These are phyloP conservation scores for Parnassius apollo DNA, from an alignment of 2,888 invertebrate species.

Conservation along the genomic window DNA sequence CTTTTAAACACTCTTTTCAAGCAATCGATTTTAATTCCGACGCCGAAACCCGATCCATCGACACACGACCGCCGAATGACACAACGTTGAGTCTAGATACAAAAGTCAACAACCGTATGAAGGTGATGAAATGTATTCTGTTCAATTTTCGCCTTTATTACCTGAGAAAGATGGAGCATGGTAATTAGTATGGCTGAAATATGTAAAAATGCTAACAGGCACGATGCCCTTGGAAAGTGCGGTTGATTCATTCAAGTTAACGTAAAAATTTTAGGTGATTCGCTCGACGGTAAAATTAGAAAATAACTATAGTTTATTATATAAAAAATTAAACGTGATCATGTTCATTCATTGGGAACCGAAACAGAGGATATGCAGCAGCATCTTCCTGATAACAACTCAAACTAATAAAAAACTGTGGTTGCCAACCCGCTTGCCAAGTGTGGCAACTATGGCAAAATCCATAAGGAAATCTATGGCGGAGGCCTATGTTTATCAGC, in stretches of 20 bases:
- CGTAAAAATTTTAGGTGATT: constrained; percentile 5
- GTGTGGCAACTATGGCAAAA: too few relatives aligned
- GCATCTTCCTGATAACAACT: too few relatives aligned
- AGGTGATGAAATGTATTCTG: not conserved
- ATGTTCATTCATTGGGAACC: too few relatives aligned
- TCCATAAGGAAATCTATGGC: too few relatives aligned
- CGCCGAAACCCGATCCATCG: constrained; percentile 20
- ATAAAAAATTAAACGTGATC: not conserved
- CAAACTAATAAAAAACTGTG: too few relatives aligned
- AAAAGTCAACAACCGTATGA: constrained; percentile 12
- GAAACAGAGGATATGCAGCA: too few relatives aligned
- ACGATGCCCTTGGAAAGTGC: constrained; percentile 20
- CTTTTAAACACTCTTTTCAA: constrained; percentile 3
- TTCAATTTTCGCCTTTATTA: constrained; percentile 22
- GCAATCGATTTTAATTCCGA: constrained; percentile 13
- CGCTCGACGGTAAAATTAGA: constrained; percentile 14
- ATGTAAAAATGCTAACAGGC: constrained; percentile 9
- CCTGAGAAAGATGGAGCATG: constrained; percentile 5
- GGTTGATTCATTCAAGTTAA: constrained; percentile 25
- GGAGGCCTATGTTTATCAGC: too few relatives aligned
- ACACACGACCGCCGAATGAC: constrained; percentile 26
- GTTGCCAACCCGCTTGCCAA: too few relatives aligned
- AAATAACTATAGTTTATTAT: not conserved
- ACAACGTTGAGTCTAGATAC: constrained; percentile 13
- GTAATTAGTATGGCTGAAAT: constrained; percentile 13